phyloP scores from a whole-genome alignment of 1,140 invertebrate genomes.

The Aphaenogaster ashmeadi region DNA sequence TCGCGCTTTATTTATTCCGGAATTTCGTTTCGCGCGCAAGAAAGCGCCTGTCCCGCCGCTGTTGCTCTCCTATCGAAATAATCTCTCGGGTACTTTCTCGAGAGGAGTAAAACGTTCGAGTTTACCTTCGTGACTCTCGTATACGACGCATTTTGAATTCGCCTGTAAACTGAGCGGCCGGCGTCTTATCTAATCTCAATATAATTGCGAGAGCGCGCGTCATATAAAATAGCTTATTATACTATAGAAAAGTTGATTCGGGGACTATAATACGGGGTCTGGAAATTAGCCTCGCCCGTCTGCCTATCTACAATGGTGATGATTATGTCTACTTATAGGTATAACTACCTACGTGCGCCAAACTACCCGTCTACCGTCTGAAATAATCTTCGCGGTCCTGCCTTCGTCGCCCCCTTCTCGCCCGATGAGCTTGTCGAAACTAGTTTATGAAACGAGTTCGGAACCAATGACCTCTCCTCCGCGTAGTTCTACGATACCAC shows the following conservation, averaged over 20 bases:
- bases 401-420: conserved; percentile 44
- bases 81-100: background rate
- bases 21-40: conserved; percentile 57
- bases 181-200: conserved; percentile 78
- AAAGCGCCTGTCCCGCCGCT: conserved; percentile 25
- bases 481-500: conserved; percentile 40
- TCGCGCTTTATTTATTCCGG: conserved; percentile 62
- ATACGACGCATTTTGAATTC: conserved; percentile 4
- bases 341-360: conserved; percentile 82
- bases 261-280: conserved; percentile 83
- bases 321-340: conserved; percentile 85
- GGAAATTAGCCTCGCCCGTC: conserved; percentile 85
- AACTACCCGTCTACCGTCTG: conserved; percentile 81
- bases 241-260: conserved; percentile 86
- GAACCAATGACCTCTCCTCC: conserved; percentile 65
- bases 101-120: background rate
- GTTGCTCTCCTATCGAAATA: conserved; percentile 3
- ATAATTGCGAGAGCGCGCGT: conserved; percentile 83
- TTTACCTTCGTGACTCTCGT: background rate
- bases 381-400: conserved; percentile 83
- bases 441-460: conserved; percentile 75
- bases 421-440: conserved; percentile 66
- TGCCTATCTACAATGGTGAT: conserved; percentile 84
- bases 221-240: conserved; percentile 87
- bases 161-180: conserved; percentile 53